phyloP scores from a whole-genome alignment of 1,140 invertebrate genomes.

The Drosophila ercepeae region DNA sequence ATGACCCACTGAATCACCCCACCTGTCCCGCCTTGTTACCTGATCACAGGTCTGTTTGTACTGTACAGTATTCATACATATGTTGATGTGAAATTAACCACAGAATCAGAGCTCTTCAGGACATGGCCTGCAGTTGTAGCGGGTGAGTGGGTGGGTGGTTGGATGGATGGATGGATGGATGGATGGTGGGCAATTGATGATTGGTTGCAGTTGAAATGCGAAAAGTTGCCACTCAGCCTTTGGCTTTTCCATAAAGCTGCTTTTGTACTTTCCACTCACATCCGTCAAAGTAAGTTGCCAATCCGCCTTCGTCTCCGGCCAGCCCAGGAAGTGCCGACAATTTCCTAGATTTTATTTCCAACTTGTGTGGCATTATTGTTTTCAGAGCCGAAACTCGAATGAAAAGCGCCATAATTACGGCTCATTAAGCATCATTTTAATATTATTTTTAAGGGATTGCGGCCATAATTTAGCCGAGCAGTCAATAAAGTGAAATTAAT shows the following conservation, averaged over 20 bases:
- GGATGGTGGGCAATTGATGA: constrained; percentile 1
- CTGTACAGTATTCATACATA: background rate
- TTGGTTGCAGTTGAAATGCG: constrained; percentile 4
- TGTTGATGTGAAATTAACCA: constrained; percentile 34
- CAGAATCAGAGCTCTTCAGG: constrained; percentile 36
- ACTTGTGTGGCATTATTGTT: background rate
- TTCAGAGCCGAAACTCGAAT: background rate
- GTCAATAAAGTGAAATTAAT: background rate
- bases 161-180: too few relatives aligned
- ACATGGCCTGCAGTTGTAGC: constrained; percentile 29
- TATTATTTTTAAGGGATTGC: background rate
- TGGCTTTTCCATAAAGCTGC: background rate
- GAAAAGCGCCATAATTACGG: background rate
- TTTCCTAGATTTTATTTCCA: background rate
- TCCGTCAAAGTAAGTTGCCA: background rate
- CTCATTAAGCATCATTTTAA: constrained; percentile 1
- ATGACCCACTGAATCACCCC: background rate
- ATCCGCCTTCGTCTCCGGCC: background rate
- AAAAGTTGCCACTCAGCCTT: constrained; percentile 1
- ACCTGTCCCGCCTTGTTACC: constrained; percentile 15
- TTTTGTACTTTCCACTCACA: background rate
- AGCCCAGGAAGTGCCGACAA: background rate
- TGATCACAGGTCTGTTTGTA: background rate
- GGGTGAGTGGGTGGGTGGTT: constrained; percentile 1
- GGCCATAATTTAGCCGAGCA: background rate